Conservation (phyloP, 2,113 vertebrate genomes). For the Crotalus viridis region DNA sequence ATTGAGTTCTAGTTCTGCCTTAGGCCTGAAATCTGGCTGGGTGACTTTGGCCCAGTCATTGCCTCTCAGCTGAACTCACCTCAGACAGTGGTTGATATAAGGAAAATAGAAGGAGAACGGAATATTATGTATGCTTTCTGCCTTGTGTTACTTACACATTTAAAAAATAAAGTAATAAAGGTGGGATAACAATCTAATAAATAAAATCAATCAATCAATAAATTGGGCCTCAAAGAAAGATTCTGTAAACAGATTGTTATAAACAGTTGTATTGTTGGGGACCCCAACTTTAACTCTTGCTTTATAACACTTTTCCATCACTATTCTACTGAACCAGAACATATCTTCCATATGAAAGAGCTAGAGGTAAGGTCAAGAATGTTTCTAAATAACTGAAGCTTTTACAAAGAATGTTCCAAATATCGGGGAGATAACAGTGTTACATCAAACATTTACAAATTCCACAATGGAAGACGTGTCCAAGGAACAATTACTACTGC, state of each 20-base stretch:
- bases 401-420: constrained; percentile 41
- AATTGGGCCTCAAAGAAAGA: neutral
- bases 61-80: neutral
- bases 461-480: constrained; percentile 51
- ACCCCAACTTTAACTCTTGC: neutral
- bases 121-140: neutral
- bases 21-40: constrained; percentile 5
- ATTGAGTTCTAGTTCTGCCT: neutral
- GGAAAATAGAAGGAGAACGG: neutral
- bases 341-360: constrained; percentile 25
- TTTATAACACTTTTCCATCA: constrained; percentile 47
- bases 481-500: constrained; percentile 56
- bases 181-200: neutral
- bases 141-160: neutral
- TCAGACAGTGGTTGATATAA: neutral
- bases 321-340: constrained; percentile 37
- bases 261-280: neutral
- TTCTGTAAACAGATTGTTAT: neutral
- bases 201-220: neutral
- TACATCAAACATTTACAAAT: constrained; percentile 50
- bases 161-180: neutral
- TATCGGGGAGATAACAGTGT: constrained; percentile 26
- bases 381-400: constrained; percentile 40
- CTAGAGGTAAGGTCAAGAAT: constrained; percentile 30
- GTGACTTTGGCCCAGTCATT: neutral